Evolutionary conservation across 1,140 invertebrate species (phyloP).

Genomic region (Cylas formicarius): DNA sequence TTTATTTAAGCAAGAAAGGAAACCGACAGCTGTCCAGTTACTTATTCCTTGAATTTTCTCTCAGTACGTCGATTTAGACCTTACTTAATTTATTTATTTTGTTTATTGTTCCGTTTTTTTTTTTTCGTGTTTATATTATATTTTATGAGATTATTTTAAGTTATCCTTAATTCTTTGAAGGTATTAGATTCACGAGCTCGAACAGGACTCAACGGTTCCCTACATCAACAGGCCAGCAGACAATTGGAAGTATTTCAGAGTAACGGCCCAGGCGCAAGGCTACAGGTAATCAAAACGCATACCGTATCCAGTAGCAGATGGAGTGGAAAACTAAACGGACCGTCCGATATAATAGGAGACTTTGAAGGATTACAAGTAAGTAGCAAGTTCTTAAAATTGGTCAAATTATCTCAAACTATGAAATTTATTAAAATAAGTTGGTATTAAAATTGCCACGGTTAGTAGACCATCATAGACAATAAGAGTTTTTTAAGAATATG

Average conservation of each 20-base stretch:
- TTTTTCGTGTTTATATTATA: too few relatives aligned
- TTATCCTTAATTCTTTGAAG: too few relatives aligned
- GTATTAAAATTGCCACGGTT: not conserved
- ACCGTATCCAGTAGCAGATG: slow-evolving; percentile 46
- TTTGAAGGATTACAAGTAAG: slow-evolving; percentile 39
- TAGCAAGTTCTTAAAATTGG: too few relatives aligned
- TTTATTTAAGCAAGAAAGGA: too few relatives aligned
- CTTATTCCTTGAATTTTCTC: too few relatives aligned
- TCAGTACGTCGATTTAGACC: too few relatives aligned
- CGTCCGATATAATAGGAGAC: slow-evolving; percentile 23
- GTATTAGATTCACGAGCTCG: slow-evolving; percentile 47
- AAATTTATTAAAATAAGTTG: not conserved
- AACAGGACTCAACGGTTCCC: slow-evolving; percentile 35
- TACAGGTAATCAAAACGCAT: slow-evolving; percentile 49
- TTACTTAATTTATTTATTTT: too few relatives aligned
- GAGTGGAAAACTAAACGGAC: slow-evolving; percentile 36
- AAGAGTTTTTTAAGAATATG: too few relatives aligned
- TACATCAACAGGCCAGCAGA: slow-evolving; percentile 46
- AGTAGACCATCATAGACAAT: too few relatives aligned
- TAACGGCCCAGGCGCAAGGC: slow-evolving; percentile 43
- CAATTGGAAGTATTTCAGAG: slow-evolving; percentile 48
- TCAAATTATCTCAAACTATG: not conserved
- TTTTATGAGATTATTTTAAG: too few relatives aligned
- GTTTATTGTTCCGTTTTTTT: too few relatives aligned
- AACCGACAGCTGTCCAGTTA: too few relatives aligned